A percentile compares a stretch with the other conserved stretches of the same genome.
Evolutionary conservation across 1,140 invertebrate species (phyloP).

Genomic region (Drosophila fuyamai): DNA sequence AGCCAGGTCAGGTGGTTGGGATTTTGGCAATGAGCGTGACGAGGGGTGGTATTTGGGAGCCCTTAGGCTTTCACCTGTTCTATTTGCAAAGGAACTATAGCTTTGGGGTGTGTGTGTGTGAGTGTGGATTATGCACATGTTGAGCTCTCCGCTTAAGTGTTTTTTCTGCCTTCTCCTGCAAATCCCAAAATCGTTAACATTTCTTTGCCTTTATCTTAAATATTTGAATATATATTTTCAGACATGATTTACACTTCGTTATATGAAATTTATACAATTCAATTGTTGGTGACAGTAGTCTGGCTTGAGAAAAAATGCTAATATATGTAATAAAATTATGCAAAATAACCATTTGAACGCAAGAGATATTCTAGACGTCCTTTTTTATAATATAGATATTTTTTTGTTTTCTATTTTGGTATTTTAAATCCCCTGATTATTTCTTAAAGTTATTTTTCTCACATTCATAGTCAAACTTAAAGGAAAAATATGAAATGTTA

Average conservation of each 20-base stretch:
- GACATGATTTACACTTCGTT: constrained; percentile 56
- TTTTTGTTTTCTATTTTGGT: too few relatives aligned
- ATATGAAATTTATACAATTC: constrained; percentile 37
- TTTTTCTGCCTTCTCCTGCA: constrained; percentile 5
- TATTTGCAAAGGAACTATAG: constrained; percentile 54
- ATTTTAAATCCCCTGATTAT: too few relatives aligned
- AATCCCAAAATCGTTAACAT: constrained; percentile 17
- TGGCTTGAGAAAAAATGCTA: constrained; percentile 5
- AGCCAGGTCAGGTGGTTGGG: constrained; percentile 54
- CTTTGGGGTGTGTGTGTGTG: constrained; percentile 10
- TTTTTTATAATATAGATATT: too few relatives aligned
- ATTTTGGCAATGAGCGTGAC: constrained; percentile 36
- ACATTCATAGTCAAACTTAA: too few relatives aligned
- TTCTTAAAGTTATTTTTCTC: too few relatives aligned
- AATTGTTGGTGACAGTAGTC: constrained; percentile 4
- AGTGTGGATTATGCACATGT: constrained; percentile 70
- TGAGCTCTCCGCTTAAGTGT: constrained; percentile 57
- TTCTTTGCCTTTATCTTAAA: constrained; percentile 20
- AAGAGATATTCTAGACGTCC: not conserved
- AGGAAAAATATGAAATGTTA: not conserved
- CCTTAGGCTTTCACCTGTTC: constrained; percentile 48
- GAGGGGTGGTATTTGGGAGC: constrained; percentile 3
- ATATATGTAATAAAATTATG: constrained; percentile 23
- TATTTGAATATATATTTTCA: constrained; percentile 67
- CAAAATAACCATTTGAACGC: constrained; percentile 13